A percentile compares a stretch with the other conserved stretches of the same genome.
Conservation (phyloP, 2,113 vertebrate species). For the human region DNA sequence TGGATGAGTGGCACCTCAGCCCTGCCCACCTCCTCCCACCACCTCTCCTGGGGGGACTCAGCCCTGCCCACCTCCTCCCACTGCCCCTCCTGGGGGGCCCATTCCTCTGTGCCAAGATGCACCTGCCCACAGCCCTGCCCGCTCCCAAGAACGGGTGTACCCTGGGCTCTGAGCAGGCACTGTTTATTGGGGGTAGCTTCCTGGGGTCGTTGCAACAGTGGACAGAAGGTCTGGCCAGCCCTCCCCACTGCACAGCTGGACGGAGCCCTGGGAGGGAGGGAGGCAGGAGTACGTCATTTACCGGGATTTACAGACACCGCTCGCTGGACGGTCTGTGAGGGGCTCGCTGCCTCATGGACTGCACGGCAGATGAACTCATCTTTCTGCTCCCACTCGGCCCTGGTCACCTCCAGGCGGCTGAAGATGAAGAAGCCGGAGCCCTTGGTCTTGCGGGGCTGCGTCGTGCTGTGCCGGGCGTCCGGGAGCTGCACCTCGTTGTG, state of each 20-base stretch:
- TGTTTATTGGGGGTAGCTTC: slow-evolving; percentile 65
- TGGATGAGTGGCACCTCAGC: no score
- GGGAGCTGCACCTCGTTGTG: rapidly evolving
- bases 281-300: slow-evolving; percentile 43
- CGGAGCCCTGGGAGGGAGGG: not conserved
- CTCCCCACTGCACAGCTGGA: not conserved
- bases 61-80: not conserved
- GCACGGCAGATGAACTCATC: slow-evolving; percentile 16
- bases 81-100: not conserved
- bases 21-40: not conserved
- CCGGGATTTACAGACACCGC: not conserved
- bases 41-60: not conserved
- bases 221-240: not conserved
- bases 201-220: not conserved
- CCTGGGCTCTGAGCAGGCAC: not conserved
- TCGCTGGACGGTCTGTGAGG: not conserved
- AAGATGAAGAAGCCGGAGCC: not conserved
- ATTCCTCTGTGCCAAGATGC: not conserved
- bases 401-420: slow-evolving; percentile 62
- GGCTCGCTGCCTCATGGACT: slow-evolving; percentile 44
- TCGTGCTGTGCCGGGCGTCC: not conserved
- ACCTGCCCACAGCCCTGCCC: not conserved
- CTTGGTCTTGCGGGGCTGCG: not conserved
- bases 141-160: not conserved
- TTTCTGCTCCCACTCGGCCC: not conserved